Evolutionary conservation across 35 echinoderm and acorn worm species (phyloP).

Genomic region (Chiridota heheva): DNA sequence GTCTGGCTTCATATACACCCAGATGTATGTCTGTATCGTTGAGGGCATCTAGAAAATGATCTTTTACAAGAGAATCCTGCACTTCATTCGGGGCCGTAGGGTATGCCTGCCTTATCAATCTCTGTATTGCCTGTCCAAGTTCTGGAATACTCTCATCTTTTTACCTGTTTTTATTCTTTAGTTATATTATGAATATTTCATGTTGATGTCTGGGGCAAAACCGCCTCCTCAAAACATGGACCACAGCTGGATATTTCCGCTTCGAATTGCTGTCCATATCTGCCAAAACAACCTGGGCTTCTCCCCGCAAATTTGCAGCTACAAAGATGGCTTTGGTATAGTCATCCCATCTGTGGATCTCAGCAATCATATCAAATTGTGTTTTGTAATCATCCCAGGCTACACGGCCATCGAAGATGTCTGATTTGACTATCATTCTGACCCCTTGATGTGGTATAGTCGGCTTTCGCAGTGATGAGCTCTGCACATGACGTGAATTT

Average conservation of each 20-base stretch:
- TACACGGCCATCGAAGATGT: not conserved
- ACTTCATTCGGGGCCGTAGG: not conserved
- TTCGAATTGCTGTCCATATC: not conserved
- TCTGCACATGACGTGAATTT: too few species aligned
- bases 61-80: not conserved
- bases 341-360: constrained; percentile 15
- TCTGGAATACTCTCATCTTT: constrained; percentile 1
- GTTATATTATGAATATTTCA: constrained; percentile 19
- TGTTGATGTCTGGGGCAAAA: constrained; percentile 42
- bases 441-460: too few species aligned
- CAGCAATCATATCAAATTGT: constrained; percentile 44
- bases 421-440: too few species aligned
- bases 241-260: not conserved
- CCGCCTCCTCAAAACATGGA: not conserved
- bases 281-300: constrained; percentile 26
- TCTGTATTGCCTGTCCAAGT: not conserved
- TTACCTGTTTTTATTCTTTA: constrained; percentile 19
- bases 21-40: not conserved
- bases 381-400: constrained; percentile 16
- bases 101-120: not conserved
- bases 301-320: constrained; percentile 15
- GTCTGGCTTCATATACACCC: constrained; percentile 1
- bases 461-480: too few species aligned
- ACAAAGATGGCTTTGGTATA: constrained; percentile 11
- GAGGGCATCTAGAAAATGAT: constrained; percentile 20